Base-by-base conservation (phyloP, 92 coral and sea anemone species). In the Hydrozoanthus gracilis region DNA sequence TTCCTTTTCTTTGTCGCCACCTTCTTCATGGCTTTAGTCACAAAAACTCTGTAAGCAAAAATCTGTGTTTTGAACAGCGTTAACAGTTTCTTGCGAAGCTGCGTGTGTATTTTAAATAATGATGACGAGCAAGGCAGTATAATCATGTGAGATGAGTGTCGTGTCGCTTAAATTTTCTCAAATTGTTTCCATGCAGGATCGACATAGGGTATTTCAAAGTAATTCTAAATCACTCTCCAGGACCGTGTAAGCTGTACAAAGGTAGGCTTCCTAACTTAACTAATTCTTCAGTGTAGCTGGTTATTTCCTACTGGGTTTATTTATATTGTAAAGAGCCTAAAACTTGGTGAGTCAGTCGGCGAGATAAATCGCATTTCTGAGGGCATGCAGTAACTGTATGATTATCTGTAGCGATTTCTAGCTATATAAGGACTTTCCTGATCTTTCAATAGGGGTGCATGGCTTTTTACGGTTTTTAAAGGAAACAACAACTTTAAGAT, bases 231-330 rank as follows among this genome's bases (percentile, higher is more conserved):
- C 92, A 89, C 71, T 73, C 86, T 78, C 92, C 92, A 54, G 92
- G 92, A 5, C 89, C 89, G 6, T 89, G 92, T 78, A 89, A 78
- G 78, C 67, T 89, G 76, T 89, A 77, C 70, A 87, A 86, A 84
- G 92, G 92, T 89, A 78, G n/a, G 76, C 66, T 27, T 60, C 66
- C n/a, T 60, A 54, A 13, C 61, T 54, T 13, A 8, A 54, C 61
- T 8, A 8, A 8, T 54, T 54, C 61, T 13, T 54, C 61, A 54
- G 8, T 54, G 61, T 13, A 54, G 39, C 39, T 27, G 39, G 39
- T 27, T 27, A 27, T 2, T 27, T 27, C 39, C 39, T 27, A 27
- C 39, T 27, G 39, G 39, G 39, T 27, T 27, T n/a, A n/a, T n/a
- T n/a, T n/a, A n/a, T n/a, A 27, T 27, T 27, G 0, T 27, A 27